Base-by-base conservation (phyloP, 2,888 invertebrate species). In the Drosophila picticornis region DNA sequence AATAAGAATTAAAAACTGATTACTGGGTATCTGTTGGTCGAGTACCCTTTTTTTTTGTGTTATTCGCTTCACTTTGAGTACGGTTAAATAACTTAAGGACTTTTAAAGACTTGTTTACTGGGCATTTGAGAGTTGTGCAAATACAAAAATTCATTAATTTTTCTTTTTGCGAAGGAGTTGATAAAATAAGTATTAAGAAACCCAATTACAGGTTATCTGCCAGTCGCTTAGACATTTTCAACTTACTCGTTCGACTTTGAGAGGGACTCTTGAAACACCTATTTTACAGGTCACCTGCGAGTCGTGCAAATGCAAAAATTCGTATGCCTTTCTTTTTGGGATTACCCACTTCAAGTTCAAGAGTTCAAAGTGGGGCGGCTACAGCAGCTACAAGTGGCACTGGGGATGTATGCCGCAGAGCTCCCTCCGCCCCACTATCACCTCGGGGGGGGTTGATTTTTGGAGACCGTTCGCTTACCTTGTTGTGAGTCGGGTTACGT, bases 321-420 rank as follows among this genome's bases (percentile, higher is more conserved):
- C 6, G 10, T 3, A 2, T 16, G 13, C 10, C 13, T 48, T 58
- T 56, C 57, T 27, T 53, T 64, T 56, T 60, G 50, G 65, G 29
- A 76, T 74, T 62, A 65, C 59, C 68, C 67, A 59, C 80, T 72
- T 67, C 60, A 88, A 72, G 71, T 72, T 69, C 58, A 88, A 76
- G 73, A 73, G 80, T 76, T 83, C 62, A 83, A 88, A 78, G 58
- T 38, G 38, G 36, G 43, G 19, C 53, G 38, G 34, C 53, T 56
- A 60, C 57, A 68, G 72, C 85, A 68, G 72, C 88, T 75, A 76
- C 85, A 84, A 84, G 84, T 84, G 83, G 83, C 84, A 78, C 66
- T 65, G 71, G 78, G 75, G 86, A 75, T 76, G 80, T 22, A 22
- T 13, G 43, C 43, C 62, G 65, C 31, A 32, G 29, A 31, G 25